Evolutionary conservation across 2,888 invertebrate species (phyloP).

Genomic region (Limulus polyphemus): DNA sequence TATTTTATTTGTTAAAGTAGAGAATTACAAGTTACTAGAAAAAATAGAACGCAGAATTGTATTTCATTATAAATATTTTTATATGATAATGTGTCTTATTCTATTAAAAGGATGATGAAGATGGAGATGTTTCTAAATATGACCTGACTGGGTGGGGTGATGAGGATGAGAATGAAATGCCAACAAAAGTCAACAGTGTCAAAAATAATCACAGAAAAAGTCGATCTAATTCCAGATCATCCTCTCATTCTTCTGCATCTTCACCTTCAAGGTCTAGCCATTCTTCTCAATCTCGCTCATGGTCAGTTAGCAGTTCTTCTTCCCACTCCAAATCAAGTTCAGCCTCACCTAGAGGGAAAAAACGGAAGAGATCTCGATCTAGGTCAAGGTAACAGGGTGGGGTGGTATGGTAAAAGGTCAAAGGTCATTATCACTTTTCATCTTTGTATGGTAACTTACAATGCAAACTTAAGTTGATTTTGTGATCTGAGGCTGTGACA

Average conservation of each 20-base stretch:
- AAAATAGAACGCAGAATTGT: too few relatives aligned
- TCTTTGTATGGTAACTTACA: too few relatives aligned
- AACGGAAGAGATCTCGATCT: slow-evolving; percentile 14
- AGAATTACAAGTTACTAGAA: too few relatives aligned
- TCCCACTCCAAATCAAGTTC: slow-evolving; percentile 18
- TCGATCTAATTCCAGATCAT: neutral
- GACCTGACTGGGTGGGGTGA: slow-evolving; percentile 41
- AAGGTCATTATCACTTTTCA: slow-evolving; percentile 22
- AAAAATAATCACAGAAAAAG: too few relatives aligned
- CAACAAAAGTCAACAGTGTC: too few relatives aligned
- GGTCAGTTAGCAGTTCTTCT: slow-evolving; percentile 4
- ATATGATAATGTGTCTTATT: too few relatives aligned
- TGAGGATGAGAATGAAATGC: too few relatives aligned
- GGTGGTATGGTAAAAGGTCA: slow-evolving; percentile 19
- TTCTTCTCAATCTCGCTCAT: slow-evolving; percentile 12
- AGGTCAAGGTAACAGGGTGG: slow-evolving; percentile 25
- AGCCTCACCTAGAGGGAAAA: slow-evolving; percentile 9
- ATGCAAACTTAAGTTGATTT: too few relatives aligned
- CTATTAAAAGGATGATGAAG: slow-evolving; percentile 35
- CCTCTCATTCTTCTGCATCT: slow-evolving; percentile 2
- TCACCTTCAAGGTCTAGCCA: slow-evolving; percentile 13
- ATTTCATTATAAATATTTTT: too few relatives aligned
- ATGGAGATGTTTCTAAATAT: slow-evolving; percentile 62
- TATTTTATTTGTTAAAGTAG: too few relatives aligned
- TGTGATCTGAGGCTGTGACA: too few relatives aligned